Evolutionary conservation across 2,797 vertebrate genomes (phyloP).

Genomic region (Hafferia zeledoni): DNA sequence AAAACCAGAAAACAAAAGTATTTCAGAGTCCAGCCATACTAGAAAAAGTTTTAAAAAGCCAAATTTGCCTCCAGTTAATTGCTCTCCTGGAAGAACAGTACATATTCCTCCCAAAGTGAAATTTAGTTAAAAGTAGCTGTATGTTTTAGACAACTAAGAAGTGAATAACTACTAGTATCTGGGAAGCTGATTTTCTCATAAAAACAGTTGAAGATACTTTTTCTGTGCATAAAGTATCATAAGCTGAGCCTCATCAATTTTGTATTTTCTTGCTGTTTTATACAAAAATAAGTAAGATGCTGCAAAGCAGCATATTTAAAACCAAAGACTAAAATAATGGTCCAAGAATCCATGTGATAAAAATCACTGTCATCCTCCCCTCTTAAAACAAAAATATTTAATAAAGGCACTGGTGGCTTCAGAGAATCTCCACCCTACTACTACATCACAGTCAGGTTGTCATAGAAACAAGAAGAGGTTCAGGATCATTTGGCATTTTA

Average conservation of each 20-base stretch:
- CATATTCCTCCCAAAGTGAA: background rate
- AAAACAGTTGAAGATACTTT: background rate
- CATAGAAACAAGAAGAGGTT: conserved; percentile 63
- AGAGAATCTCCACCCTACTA: background rate
- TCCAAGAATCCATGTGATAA: background rate
- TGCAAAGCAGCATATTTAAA: background rate
- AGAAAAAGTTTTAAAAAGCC: background rate
- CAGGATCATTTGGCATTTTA: conserved; percentile 55
- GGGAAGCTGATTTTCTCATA: background rate
- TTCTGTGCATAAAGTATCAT: background rate
- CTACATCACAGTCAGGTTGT: conserved; percentile 22
- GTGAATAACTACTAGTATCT: background rate
- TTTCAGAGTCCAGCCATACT: background rate
- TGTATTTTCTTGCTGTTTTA: background rate
- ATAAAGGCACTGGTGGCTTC: background rate
- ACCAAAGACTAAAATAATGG: background rate
- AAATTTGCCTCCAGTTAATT: background rate
- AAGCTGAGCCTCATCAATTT: background rate
- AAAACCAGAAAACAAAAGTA: background rate
- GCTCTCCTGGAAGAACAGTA: background rate
- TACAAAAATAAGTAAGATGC: background rate
- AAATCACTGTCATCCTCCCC: background rate
- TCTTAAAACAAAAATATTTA: conserved; percentile 33
- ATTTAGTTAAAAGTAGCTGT: background rate
- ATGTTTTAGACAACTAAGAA: background rate